Base-by-base conservation (phyloP, 2,797 vertebrate species). In the Mormyrus hasselquistii region DNA sequence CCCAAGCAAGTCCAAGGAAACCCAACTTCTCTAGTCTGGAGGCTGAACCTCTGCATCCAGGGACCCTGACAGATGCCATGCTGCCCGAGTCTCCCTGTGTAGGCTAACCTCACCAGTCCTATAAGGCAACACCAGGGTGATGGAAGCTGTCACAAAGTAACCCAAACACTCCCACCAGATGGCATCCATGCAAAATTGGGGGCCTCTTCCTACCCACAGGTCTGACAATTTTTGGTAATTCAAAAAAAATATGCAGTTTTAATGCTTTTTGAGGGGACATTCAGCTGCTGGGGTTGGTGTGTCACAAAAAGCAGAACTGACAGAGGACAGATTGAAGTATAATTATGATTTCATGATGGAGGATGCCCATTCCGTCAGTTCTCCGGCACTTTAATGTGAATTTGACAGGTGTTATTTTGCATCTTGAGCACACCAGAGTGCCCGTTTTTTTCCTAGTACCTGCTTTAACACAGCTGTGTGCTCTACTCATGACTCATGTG, bases 291-390 rank as follows among this genome's bases (percentile, higher is more conserved):
- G 4, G 2, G 53, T 85, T 87, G 65, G 79, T 86, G 50, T 12
- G 88, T 89, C 62, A 88, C 34, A 53, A 19, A 65, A 88, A 90
- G 91, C 87, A 88, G 89, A 90, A 92, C 88, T 55, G 76, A 57
- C 55, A 59, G 89, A 87, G 88, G 88, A 53, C 69, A 73, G 22
- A 50, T 52, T 57, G 88, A 87, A 52, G 73, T 89, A 82, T 92
- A 88, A 84, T 57, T 57, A 50, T 90, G 89, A 88, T 92, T 90
- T 89, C 47, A 90, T 76, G 76, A 16, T 69, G 50, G 50, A 44
- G 34, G 41, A 38, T 88, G 4, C 14, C 44, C 49, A 65, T 44
- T 88, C 53, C 22, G 8, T 57, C 57, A 49, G 16, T 25, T 38
- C 22, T n/a, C 2, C 4, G 5, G 82, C 79, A 41, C 55, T 52